Evolutionary conservation across 2,113 vertebrate genomes (phyloP), one percentile per base, ranked within the genome.

Genomic region (Gymnocephalus cernua): DNA sequence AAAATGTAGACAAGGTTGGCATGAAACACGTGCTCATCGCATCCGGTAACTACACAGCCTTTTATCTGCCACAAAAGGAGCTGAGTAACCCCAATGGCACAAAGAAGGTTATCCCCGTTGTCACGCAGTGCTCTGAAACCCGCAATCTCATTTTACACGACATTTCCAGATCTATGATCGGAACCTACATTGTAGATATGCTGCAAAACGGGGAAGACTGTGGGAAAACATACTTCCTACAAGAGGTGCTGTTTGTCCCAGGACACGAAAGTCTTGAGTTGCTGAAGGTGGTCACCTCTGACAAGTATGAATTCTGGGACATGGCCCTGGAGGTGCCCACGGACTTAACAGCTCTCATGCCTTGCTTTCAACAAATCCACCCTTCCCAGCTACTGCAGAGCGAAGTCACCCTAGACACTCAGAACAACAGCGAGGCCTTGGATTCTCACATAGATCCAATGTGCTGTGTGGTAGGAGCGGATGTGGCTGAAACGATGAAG

Each of bases 241-340:
- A 61, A 21, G 59, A 62, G 32, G 59, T 62, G 11, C 32, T 62
- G 32, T 19, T 35, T 6, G 32, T 62, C 1, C 59, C 32, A 2
- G 59, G 59, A 21, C 32, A 6, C 2, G 4, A n/a, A 35, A 63
- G 59, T 21, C 21, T 63, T 0, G 19, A 63, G 19, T 1, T 63
- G 12, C 19, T 63, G 12, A 41, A 63, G 14, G 0, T 1, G 2
- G 6, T 63, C 5, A 63, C 61, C 0, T 21, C 5, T 7, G 7
- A 63, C 35, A 63, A 41, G 41, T 73, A 48, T 1, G 70, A 59
- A 0, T 73, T 73, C 15, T 73, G 70, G 70, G 70, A 73, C 70
- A 73, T 73, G 70, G 6, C 56, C 8, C 56, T 73, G 0, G 56
- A 73, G 41, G 29, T 73, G 56, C 70, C 41, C 3, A 50, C 44